Conservation (phyloP, 2,113 vertebrate species). For the Oceanodroma tethys region DNA sequence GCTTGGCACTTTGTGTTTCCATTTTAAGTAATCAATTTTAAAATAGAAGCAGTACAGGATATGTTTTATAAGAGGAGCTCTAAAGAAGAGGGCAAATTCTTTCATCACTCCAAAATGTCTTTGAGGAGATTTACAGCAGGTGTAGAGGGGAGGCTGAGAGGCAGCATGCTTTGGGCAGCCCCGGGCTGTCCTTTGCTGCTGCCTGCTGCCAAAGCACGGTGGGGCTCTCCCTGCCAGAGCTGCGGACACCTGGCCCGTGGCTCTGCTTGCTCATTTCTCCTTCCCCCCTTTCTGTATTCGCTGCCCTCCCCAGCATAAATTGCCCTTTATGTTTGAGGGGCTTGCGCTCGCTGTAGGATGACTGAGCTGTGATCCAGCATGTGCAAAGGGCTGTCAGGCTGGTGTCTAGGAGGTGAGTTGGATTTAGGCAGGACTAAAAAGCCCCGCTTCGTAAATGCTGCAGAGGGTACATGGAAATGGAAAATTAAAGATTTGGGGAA, state of each 20-base stretch:
- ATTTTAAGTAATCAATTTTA: conserved; percentile 58
- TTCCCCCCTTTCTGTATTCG: not conserved
- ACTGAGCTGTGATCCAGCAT: not conserved
- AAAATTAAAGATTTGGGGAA: not conserved
- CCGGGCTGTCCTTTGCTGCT: not conserved
- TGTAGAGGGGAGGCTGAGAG: not conserved
- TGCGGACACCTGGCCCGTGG: rapidly evolving
- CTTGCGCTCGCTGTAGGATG: rapidly evolving
- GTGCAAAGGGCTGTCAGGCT: not conserved
- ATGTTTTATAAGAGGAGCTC: conserved; percentile 57
- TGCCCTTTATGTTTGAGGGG: not conserved
- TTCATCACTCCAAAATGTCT: conserved; percentile 50
- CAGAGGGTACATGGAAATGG: not conserved
- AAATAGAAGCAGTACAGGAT: conserved; percentile 63
- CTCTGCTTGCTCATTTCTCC: not conserved
- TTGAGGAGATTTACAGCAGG: conserved; percentile 45
- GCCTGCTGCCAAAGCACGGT: not conserved
- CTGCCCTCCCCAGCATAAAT: rapidly evolving
- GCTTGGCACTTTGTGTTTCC: conserved; percentile 61
- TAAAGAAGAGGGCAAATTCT: conserved; percentile 49
- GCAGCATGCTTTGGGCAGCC: not conserved
- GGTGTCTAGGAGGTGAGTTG: not conserved
- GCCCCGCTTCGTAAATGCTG: not conserved
- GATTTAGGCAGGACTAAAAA: not conserved
- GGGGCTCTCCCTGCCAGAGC: not conserved